phyloP scores from a whole-genome alignment of 2,888 invertebrate genomes.

The Cenopis cana region DNA sequence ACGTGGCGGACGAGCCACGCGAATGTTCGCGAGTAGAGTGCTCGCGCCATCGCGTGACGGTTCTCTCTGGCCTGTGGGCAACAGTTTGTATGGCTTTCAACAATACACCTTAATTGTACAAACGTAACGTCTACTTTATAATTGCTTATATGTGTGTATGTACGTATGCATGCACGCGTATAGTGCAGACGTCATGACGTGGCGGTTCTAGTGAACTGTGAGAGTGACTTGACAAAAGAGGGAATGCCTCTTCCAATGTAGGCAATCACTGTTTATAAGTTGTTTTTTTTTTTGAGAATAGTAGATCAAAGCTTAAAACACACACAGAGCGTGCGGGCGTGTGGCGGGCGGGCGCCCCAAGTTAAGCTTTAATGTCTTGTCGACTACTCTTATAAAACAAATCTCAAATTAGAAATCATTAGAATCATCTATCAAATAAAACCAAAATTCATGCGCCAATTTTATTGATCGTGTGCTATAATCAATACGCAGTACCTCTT shows the following conservation, averaged over 20 bases:
- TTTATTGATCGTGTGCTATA: too few relatives aligned
- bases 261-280: background rate
- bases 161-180: background rate
- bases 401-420: background rate
- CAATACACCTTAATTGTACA: background rate
- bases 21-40: constrained; percentile 94
- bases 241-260: background rate
- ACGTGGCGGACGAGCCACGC: constrained; percentile 97
- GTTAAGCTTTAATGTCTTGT: too few relatives aligned
- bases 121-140: background rate
- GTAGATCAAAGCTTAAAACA: too few relatives aligned
- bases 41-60: constrained; percentile 97
- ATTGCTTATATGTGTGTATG: background rate
- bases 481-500: too few relatives aligned
- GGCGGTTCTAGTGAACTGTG: background rate
- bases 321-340: too few relatives aligned
- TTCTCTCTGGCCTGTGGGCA: constrained; percentile 91
- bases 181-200: background rate
- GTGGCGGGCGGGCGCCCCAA: too few relatives aligned
- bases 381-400: background rate
- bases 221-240: background rate
- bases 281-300: background rate
- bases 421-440: too few relatives aligned
- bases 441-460: too few relatives aligned
- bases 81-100: background rate